Percentiles rank a stretch among this genome's conserved stretches.
Evolutionary conservation across 2,888 invertebrate genomes (phyloP).

Genomic region (Steromphala cineraria): DNA sequence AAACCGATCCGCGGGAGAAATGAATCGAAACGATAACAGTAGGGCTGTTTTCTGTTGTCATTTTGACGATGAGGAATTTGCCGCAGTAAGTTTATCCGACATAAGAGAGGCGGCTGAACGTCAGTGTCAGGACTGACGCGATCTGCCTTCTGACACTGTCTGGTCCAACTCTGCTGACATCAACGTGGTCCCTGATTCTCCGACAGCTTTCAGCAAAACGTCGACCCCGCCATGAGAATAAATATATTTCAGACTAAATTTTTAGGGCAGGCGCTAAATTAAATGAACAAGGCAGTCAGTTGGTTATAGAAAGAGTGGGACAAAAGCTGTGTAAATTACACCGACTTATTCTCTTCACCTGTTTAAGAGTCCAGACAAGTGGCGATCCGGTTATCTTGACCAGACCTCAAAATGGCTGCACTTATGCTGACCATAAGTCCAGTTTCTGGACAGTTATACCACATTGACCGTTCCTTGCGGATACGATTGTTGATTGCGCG

Average conservation of each 20-base stretch:
- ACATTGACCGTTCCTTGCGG: no score
- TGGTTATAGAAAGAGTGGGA: neutral
- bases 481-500: no score
- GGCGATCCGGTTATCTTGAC: neutral
- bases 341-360: neutral
- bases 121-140: neutral
- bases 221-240: neutral
- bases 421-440: neutral
- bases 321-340: slow-evolving; percentile 17
- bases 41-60: neutral
- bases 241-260: slow-evolving; percentile 24
- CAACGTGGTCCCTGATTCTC: neutral
- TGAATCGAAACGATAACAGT: neutral
- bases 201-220: neutral
- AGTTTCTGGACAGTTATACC: no score
- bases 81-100: neutral
- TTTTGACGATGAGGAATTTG: neutral
- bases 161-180: neutral
- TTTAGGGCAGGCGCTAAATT: slow-evolving; percentile 24
- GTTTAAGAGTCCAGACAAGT: neutral
- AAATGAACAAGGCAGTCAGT: slow-evolving; percentile 20
- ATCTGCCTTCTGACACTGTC: neutral
- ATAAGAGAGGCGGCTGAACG: neutral
- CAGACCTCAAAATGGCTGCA: neutral
- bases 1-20: neutral